phyloP scores from a whole-genome alignment of 1,140 invertebrate genomes.

The Lycorma delicatula region DNA sequence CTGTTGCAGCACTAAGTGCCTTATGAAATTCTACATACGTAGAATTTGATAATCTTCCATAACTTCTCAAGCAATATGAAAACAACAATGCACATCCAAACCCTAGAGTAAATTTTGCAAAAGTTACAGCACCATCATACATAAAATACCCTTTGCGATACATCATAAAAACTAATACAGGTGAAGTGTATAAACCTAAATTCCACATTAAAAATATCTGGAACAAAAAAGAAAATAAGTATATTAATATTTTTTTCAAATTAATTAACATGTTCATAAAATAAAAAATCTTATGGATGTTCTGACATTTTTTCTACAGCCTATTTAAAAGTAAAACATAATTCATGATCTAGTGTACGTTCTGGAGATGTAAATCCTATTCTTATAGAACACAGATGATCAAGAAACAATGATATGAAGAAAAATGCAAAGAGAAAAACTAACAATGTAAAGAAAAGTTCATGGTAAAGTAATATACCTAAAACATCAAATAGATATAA shows the following conservation, averaged over 20 bases:
- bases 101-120: constrained; percentile 52
- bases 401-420: background rate
- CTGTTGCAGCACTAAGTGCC: constrained; percentile 47
- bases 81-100: constrained; percentile 54
- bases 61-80: constrained; percentile 56
- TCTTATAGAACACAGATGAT: background rate
- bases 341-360: background rate
- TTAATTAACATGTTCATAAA: background rate
- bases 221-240: constrained; percentile 24
- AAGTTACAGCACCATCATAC: constrained; percentile 46
- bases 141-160: constrained; percentile 59
- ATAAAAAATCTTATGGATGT: background rate
- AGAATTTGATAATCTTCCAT: constrained; percentile 60
- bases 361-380: background rate
- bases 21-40: constrained; percentile 68
- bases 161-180: constrained; percentile 61
- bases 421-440: too few relatives aligned
- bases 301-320: background rate
- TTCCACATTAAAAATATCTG: constrained; percentile 57
- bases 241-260: background rate
- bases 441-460: too few relatives aligned
- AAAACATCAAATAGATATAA: too few relatives aligned
- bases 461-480: too few relatives aligned
- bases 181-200: constrained; percentile 62
- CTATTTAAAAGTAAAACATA: background rate